Conservation (phyloP, 2,888 invertebrate species). For the Athalia rosae region DNA sequence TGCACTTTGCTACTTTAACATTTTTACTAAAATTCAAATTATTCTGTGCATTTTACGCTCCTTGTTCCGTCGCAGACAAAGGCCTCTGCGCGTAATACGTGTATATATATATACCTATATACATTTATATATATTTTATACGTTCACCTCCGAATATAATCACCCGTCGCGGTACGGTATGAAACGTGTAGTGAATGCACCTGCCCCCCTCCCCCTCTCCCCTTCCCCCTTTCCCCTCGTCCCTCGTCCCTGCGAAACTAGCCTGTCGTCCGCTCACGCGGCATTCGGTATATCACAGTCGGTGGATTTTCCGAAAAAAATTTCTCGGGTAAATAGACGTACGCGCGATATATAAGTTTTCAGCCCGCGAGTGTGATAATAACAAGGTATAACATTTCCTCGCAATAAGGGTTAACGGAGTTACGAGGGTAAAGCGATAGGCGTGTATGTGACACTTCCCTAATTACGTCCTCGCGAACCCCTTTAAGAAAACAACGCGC, state of each 20-base stretch:
- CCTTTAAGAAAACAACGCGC: slow-evolving; percentile 68
- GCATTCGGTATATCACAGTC: no score
- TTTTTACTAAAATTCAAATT: slow-evolving; percentile 41
- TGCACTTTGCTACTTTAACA: slow-evolving; percentile 50
- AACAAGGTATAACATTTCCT: background rate
- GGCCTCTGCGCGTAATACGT: background rate
- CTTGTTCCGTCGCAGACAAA: slow-evolving; percentile 24
- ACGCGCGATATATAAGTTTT: background rate
- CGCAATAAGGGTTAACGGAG: slow-evolving; percentile 10
- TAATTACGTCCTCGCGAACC: slow-evolving; percentile 68
- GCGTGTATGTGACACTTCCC: slow-evolving; percentile 72
- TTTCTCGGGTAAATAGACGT: no score
- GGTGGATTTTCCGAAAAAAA: no score
- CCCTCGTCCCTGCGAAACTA: no score
- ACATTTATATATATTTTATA: no score
- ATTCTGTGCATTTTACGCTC: slow-evolving; percentile 38
- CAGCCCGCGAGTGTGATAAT: background rate
- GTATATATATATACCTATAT: no score
- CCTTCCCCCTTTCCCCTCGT: background rate
- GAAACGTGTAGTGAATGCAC: background rate
- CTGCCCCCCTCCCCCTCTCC: background rate
- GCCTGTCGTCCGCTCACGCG: no score
- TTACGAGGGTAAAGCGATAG: slow-evolving; percentile 52
- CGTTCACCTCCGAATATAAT: slow-evolving; percentile 23
- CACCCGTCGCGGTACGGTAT: background rate